Percentiles rank a stretch among this genome's conserved stretches.
Evolutionary conservation across 2,113 vertebrate genomes (phyloP).

Genomic region (Pituophis catenifer): DNA sequence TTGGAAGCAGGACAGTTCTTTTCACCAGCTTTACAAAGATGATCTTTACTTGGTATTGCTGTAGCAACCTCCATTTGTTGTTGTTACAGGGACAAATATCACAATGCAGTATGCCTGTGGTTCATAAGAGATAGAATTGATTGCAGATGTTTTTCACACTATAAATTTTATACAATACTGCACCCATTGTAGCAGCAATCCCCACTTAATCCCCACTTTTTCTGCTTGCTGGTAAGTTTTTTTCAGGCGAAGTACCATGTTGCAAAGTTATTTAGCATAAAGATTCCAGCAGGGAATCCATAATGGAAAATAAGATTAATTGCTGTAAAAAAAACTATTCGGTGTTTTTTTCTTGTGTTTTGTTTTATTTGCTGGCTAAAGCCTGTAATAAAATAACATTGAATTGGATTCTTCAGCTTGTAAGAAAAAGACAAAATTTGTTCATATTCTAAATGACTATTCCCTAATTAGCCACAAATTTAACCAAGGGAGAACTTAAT

Average conservation of each 20-base stretch:
- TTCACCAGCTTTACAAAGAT: not conserved
- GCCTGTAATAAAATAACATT: not conserved
- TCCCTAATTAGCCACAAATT: not conserved
- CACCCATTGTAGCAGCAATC: not conserved
- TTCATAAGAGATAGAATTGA: not conserved
- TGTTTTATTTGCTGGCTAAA: not conserved
- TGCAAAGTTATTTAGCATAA: not conserved
- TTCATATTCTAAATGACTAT: not conserved
- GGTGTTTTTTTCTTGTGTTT: not conserved
- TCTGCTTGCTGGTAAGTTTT: not conserved
- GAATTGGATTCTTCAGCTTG: not conserved
- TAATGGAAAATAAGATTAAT: not conserved
- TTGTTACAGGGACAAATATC: not conserved
- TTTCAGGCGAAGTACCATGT: not conserved
- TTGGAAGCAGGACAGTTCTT: not conserved
- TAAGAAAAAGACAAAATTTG: not conserved
- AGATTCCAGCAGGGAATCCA: not conserved
- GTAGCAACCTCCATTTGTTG: not conserved
- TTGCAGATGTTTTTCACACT: not conserved
- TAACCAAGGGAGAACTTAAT: not conserved
- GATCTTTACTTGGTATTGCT: not conserved
- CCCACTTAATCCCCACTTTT: not conserved
- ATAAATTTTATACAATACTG: not conserved
- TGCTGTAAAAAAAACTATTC: not conserved
- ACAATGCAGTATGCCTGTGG: not conserved